Conservation (phyloP, 2,797 vertebrate species). For the Sphenodon punctatus region DNA sequence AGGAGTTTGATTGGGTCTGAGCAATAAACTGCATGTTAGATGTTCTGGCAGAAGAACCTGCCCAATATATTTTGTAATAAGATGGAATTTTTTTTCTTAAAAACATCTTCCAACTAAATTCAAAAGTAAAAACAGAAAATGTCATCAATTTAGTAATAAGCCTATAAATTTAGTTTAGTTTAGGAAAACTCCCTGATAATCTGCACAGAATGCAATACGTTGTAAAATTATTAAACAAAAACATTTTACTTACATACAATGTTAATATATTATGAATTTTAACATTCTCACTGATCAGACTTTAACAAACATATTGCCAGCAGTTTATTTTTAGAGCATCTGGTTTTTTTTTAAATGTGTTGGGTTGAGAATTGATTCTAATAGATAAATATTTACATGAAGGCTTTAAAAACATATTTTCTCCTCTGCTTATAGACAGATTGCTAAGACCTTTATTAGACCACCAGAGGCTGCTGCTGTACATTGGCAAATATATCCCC, state of each 20-base stretch:
- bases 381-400: slow-evolving; percentile 74
- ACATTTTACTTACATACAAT: slow-evolving; percentile 74
- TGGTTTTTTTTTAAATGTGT: slow-evolving; percentile 74
- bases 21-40: slow-evolving; percentile 81
- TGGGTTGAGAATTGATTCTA: slow-evolving; percentile 68
- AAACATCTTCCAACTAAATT: slow-evolving; percentile 82
- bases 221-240: slow-evolving; percentile 71
- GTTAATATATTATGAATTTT: slow-evolving; percentile 76
- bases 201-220: slow-evolving; percentile 66
- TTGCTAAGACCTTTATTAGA: slow-evolving; percentile 61
- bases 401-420: slow-evolving; percentile 62
- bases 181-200: slow-evolving; percentile 66
- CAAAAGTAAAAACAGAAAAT: slow-evolving; percentile 80
- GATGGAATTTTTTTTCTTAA: slow-evolving; percentile 79
- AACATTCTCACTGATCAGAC: slow-evolving; percentile 73
- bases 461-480: slow-evolving; percentile 76
- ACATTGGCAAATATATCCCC: slow-evolving; percentile 56
- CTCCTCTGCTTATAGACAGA: slow-evolving; percentile 37
- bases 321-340: slow-evolving; percentile 75
- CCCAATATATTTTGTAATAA: slow-evolving; percentile 80
- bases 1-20: slow-evolving; percentile 75
- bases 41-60: slow-evolving; percentile 76
- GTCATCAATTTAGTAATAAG: slow-evolving; percentile 78
- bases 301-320: slow-evolving; percentile 73
- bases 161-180: slow-evolving; percentile 72